phyloP scores from a whole-genome alignment of 2,888 invertebrate species.

The Chloroclystis v-ata region DNA sequence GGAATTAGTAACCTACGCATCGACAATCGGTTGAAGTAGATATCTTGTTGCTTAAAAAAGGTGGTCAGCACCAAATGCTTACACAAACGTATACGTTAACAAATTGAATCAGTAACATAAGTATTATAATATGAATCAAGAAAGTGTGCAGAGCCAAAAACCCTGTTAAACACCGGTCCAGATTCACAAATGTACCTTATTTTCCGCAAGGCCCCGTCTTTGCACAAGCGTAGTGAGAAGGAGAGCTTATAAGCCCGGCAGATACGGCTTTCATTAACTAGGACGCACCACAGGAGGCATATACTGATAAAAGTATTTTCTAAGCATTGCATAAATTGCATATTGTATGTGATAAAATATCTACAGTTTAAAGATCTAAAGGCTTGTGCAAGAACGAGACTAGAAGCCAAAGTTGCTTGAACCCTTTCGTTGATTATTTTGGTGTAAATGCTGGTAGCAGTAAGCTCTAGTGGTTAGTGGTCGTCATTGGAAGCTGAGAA shows the following conservation, averaged over 20 bases:
- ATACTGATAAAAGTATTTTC: not conserved
- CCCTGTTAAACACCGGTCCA: too few species aligned
- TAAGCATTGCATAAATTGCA: too few species aligned
- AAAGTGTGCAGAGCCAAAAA: too few species aligned
- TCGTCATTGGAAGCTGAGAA: slow-evolving; percentile 1
- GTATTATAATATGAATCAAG: too few species aligned
- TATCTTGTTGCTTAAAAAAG: too few species aligned
- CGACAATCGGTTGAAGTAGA: too few species aligned
- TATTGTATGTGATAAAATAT: not conserved
- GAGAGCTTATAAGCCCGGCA: slow-evolving; percentile 8
- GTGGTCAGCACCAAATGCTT: too few species aligned
- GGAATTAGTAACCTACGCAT: too few species aligned
- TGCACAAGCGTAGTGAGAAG: slow-evolving; percentile 18
- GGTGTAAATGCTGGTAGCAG: slow-evolving; percentile 1
- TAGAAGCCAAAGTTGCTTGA: slow-evolving; percentile 5
- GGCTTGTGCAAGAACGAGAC: slow-evolving; percentile 21
- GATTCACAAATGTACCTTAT: not conserved
- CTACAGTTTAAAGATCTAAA: slow-evolving; percentile 5
- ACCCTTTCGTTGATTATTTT: not conserved
- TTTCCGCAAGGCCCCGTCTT: slow-evolving; percentile 11
- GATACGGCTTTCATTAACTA: slow-evolving; percentile 3
- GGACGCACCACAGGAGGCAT: not conserved
- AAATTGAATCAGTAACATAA: too few species aligned
- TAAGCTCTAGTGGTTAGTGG: not conserved
- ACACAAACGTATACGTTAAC: too few species aligned